Evolutionary conservation across 1,140 invertebrate species (phyloP), one percentile per base, ranked within the genome.

Genomic region (Monochamus saltuarius): DNA sequence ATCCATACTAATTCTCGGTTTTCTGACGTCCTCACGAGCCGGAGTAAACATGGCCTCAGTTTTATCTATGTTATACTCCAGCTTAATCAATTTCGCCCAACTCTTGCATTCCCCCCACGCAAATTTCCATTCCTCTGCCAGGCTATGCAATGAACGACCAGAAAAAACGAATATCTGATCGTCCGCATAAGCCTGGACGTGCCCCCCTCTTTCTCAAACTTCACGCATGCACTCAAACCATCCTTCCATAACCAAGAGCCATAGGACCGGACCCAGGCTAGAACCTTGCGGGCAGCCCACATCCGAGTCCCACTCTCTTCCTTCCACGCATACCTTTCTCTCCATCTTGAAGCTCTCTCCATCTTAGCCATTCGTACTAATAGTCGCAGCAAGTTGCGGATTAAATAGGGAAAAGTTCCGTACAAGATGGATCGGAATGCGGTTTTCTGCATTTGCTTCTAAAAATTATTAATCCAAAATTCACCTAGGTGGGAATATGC

Each of bases 241-340:
- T 17, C 49, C 57, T 36, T 67, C 62, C 62, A 65, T 55, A n/a
- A 53, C 36, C 7, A 67, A 14, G 9, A 65, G 45, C 54, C 62
- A 67, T 9, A 62, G 39, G 10, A 42, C 35, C 1, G 65, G 62
- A 1, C 62, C 62, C 2, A 65, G 38, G 7, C 64, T 42, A 22
- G 43, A 51, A 0, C 66, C 68, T 49, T 70, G 61, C 6, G 64
- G 66, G 38, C 68, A 70, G 6, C 68, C 68, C 22, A 43, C 54
- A 2, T 40, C 39, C 2, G 14, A 3, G 22, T 29, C 22, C 22
- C 22, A 29, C 22, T 29, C 22, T 29, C 22, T 29, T 6, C 22
- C 22, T 3, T 29, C 22, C 22, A 29, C 22, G 22, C 22, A 29
- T 3, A 29, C 22, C 22, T 29, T 29, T 29, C 22, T 29, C 22